These are phyloP conservation scores for Drosophila rufa DNA, from an alignment of 1,140 invertebrate species.

Conservation along the genomic window DNA sequence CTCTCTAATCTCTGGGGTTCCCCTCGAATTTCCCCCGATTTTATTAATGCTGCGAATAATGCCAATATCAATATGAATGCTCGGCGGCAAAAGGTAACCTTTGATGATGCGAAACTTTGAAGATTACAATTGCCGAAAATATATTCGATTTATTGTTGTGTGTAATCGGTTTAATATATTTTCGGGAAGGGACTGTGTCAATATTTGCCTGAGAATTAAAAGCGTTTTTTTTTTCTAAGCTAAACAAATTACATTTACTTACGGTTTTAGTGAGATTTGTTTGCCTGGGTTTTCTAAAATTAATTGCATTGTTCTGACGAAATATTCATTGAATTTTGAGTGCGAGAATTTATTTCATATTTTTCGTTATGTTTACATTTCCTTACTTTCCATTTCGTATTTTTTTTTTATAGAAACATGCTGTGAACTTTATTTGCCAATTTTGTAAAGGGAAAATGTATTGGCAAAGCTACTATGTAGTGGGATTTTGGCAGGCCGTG, in stretches of 20 bases:
- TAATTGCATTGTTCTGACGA: background rate
- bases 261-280: background rate
- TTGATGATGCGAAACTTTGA: slow-evolving; percentile 30
- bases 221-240: background rate
- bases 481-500: background rate
- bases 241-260: background rate
- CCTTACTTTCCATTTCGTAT: background rate
- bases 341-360: background rate
- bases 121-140: slow-evolving; percentile 12
- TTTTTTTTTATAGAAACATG: background rate
- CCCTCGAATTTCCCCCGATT: slow-evolving; percentile 16
- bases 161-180: slow-evolving; percentile 28
- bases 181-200: background rate
- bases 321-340: background rate
- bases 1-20: slow-evolving; percentile 11
- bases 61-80: slow-evolving; percentile 16
- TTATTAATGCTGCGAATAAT: slow-evolving; percentile 45
- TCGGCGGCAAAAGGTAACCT: slow-evolving; percentile 21
- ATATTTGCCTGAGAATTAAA: background rate
- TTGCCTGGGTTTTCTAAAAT: background rate
- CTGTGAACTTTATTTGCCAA: background rate
- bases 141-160: slow-evolving; percentile 21
- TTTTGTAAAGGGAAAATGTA: background rate
- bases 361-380: background rate
- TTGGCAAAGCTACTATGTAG: no score